These are phyloP conservation scores for Serranus cabrilla DNA, from an alignment of 2,797 vertebrate species.

Conservation along the genomic window DNA sequence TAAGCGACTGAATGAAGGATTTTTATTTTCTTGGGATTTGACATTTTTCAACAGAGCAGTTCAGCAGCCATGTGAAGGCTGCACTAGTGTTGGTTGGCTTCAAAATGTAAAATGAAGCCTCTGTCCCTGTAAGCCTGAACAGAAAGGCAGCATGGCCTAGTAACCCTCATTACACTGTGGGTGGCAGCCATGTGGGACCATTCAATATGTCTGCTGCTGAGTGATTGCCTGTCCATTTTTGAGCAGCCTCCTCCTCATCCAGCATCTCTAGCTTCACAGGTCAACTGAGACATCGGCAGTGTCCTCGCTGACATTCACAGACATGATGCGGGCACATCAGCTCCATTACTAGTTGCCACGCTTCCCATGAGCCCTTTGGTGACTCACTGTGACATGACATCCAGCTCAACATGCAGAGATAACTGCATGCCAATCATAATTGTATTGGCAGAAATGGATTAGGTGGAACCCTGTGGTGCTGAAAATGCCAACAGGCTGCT, in stretches of 20 bases:
- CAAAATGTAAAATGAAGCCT: conserved; percentile 57
- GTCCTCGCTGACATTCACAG: conserved; percentile 75
- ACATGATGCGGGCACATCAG: conserved; percentile 58
- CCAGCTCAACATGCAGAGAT: conserved; percentile 53
- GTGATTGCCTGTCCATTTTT: conserved; percentile 61
- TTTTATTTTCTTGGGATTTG: conserved; percentile 4
- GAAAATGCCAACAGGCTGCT: conserved; percentile 59
- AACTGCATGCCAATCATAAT: conserved; percentile 65
- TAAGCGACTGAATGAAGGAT: neutral
- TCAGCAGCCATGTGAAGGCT: neutral
- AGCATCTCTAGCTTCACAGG: conserved; percentile 52
- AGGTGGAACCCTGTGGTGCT: conserved; percentile 45
- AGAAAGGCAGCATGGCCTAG: conserved; percentile 58
- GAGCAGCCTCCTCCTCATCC: conserved; percentile 36
- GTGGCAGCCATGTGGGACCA: conserved; percentile 63
- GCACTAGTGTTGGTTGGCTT: conserved; percentile 48
- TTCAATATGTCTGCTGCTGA: conserved; percentile 67
- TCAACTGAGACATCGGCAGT: conserved; percentile 57
- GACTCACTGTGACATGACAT: conserved; percentile 45
- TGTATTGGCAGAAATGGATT: conserved; percentile 64
- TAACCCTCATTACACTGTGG: conserved; percentile 75
- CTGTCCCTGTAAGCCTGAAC: conserved; percentile 51
- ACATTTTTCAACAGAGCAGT: neutral
- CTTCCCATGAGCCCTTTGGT: conserved; percentile 45
- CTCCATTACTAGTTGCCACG: conserved; percentile 57